These are phyloP conservation scores for Hanleya hanleyi DNA, from an alignment of 2,888 invertebrate species.

Conservation along the genomic window DNA sequence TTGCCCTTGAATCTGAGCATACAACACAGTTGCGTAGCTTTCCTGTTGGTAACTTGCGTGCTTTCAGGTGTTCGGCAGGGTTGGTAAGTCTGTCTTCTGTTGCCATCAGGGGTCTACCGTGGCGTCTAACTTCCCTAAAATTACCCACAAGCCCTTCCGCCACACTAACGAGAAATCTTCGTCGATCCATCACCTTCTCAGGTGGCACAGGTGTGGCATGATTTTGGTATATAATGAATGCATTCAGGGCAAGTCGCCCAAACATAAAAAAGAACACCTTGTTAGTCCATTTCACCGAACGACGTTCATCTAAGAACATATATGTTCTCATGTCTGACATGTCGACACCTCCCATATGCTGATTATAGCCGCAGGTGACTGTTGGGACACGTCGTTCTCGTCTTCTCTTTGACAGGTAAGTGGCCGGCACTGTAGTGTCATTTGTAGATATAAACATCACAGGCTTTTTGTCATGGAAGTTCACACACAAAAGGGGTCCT, in stretches of 20 bases:
- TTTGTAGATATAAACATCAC: background rate
- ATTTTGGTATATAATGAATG: background rate
- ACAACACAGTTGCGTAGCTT: background rate
- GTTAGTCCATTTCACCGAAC: background rate
- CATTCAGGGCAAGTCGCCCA: background rate
- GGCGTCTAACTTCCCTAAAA: background rate
- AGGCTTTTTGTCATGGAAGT: background rate
- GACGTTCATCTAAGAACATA: conserved; percentile 1
- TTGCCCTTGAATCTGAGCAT: background rate
- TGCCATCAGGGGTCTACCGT: background rate
- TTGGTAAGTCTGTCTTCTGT: background rate
- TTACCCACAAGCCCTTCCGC: background rate
- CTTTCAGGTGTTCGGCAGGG: background rate
- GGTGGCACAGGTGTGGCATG: background rate
- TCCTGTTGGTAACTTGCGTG: background rate
- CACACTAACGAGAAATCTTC: background rate
- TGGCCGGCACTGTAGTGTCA: background rate
- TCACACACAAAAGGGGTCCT: background rate
- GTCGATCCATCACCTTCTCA: background rate
- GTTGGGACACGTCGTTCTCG: background rate
- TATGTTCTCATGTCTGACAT: background rate
- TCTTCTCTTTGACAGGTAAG: background rate
- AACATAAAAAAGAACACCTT: conserved; percentile 2
- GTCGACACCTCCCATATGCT: background rate
- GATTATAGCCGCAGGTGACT: background rate